These are phyloP conservation scores for Panthera uncia DNA, from an alignment of 2,113 vertebrate genomes.

Conservation along the genomic window DNA sequence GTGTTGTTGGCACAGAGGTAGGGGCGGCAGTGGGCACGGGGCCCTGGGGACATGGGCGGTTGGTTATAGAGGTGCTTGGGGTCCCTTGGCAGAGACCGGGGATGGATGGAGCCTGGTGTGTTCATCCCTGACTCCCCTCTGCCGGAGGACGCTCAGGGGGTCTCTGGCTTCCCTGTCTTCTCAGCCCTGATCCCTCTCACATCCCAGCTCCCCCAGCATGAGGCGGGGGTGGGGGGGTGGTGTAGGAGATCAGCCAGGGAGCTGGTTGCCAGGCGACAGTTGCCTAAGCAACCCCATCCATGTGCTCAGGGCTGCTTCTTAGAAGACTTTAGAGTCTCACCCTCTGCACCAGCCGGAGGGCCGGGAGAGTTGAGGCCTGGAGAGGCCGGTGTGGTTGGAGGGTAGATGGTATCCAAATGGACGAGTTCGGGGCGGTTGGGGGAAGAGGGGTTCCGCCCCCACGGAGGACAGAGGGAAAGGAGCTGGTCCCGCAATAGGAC, in stretches of 20 bases:
- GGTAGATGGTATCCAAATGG: neutral
- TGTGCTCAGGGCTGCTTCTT: constrained; percentile 78
- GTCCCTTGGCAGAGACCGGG: neutral
- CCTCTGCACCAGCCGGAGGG: constrained; percentile 53
- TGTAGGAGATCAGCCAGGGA: constrained; percentile 79
- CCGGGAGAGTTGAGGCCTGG: neutral
- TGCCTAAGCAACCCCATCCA: constrained; percentile 80
- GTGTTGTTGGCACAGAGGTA: neutral
- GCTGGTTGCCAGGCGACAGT: constrained; percentile 80
- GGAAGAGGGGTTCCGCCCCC: neutral
- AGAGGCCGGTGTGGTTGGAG: neutral
- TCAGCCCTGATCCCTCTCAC: constrained; percentile 70
- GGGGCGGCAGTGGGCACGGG: neutral
- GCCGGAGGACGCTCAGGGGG: neutral
- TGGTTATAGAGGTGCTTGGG: neutral
- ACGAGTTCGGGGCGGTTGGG: neutral
- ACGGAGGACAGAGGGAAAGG: neutral
- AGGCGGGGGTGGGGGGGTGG: constrained; percentile 75
- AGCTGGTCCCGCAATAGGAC: neutral
- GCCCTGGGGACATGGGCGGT: neutral
- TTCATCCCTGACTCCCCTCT: neutral
- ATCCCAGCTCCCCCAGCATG: constrained; percentile 77
- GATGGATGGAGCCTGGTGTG: neutral
- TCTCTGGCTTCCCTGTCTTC: constrained; percentile 66
- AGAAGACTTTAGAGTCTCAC: constrained; percentile 77